These are phyloP conservation scores for Megaustenia siamemsis DNA, from an alignment of 2,888 invertebrate species.

Conservation along the genomic window DNA sequence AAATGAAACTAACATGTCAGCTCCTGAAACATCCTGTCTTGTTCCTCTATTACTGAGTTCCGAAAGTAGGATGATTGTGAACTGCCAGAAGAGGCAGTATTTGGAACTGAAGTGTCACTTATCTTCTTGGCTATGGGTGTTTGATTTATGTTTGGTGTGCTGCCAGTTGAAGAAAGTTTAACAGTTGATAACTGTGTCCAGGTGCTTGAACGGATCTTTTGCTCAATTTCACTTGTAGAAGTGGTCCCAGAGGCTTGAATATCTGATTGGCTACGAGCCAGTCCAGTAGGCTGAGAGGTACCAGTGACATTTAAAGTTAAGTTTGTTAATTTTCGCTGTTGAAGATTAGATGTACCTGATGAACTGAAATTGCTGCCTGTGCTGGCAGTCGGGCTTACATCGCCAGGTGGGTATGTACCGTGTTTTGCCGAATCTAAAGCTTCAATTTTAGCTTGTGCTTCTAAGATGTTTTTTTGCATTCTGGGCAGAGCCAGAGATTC, in stretches of 20 bases:
- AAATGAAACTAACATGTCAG: slow-evolving; percentile 26
- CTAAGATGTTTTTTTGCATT: no score
- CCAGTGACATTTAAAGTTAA: slow-evolving; percentile 25
- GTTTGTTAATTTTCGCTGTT: slow-evolving; percentile 26
- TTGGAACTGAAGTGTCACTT: slow-evolving; percentile 29
- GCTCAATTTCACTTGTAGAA: neutral
- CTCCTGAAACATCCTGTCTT: slow-evolving; percentile 11
- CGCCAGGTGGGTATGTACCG: neutral
- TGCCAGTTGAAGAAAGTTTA: neutral
- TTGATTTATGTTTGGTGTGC: slow-evolving; percentile 27
- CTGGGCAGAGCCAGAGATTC: neutral
- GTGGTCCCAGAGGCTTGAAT: neutral
- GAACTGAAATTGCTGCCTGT: slow-evolving; percentile 21
- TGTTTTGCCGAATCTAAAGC: neutral
- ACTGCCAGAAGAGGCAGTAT: neutral
- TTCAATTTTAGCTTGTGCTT: neutral
- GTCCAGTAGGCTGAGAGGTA: neutral
- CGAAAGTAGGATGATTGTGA: neutral
- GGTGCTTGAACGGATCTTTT: neutral
- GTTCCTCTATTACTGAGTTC: slow-evolving; percentile 42
- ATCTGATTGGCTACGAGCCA: slow-evolving; percentile 16
- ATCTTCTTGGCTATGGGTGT: neutral
- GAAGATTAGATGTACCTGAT: slow-evolving; percentile 2
- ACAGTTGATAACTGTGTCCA: slow-evolving; percentile 1
- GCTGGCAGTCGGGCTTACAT: slow-evolving; percentile 10